Base-by-base conservation (phyloP, 2,888 invertebrate genomes). In the Melinaea marsaeus region DNA sequence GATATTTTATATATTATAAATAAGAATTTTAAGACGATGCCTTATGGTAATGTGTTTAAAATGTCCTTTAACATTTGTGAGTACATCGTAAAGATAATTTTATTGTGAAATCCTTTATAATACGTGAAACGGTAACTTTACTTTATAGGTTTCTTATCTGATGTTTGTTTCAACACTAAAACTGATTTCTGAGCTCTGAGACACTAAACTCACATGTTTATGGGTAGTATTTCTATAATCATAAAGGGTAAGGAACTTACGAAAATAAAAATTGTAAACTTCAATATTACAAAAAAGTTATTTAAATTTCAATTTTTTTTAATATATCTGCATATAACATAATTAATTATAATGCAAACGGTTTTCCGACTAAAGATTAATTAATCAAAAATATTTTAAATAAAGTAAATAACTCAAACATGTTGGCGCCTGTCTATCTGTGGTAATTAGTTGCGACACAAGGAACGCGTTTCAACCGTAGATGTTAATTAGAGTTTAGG, bases 401-500 rank as follows among this genome's bases (percentile, higher is more conserved):
- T 37, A 48, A 48, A 48, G 22, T n/a, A 48, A 22, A n/a, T 48
- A 51, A 51, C 9, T 51, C n/a, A 59, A 59, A 56, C 42, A 57
- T 48, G 33, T 57, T 60, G 56, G 54, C 65, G 51, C 59, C 64
- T 58, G 51, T 56, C 64, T 58, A 42, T 47, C 56, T 13, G 37
- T 22, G 34, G 45, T 45, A 42, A 42, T 37, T 5, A 56, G 45
- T 65, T 65, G 58, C 64, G 61, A 58, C 55, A 54, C 45, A 59
- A 33, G 48, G 48, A 35, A 55, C 64, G 56, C 54, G 59, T 55
- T 55, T 60, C 48, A 60, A 13, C 62, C 63, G 35, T 66, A 61
- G 58, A 60, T 65, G 66, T 67, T 61, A 67, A 69, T 69, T 60
- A 61, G 67, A 62, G 60, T 59, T 46, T 61, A 48, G 60, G 62